These are phyloP conservation scores for Anas platyrhynchos DNA, from an alignment of 2,113 vertebrate genomes.

Conservation along the genomic window DNA sequence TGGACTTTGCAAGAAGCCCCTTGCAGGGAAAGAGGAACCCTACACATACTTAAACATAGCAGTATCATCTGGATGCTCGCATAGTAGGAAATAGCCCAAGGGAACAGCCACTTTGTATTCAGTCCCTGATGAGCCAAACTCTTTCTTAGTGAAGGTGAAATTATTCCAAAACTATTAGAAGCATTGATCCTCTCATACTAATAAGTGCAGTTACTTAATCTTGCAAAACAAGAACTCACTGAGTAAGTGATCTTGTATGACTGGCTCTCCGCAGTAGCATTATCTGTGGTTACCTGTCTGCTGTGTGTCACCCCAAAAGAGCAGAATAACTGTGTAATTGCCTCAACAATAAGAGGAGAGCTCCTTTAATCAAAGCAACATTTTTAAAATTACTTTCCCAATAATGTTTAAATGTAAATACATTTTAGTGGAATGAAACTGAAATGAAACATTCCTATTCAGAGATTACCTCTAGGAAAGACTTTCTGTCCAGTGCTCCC, in stretches of 20 bases:
- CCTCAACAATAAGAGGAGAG: neutral
- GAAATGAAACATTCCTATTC: neutral
- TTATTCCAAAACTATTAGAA: neutral
- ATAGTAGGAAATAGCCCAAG: neutral
- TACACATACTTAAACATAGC: neutral
- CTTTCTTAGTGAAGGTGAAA: neutral
- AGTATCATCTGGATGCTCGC: neutral
- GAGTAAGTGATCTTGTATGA: neutral
- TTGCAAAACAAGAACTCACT: neutral
- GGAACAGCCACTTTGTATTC: neutral
- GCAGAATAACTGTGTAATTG: neutral
- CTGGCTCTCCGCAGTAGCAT: neutral
- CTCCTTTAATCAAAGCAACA: neutral
- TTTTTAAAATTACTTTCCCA: neutral
- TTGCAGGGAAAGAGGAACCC: neutral
- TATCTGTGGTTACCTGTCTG: neutral
- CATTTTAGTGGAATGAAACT: neutral
- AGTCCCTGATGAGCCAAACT: neutral
- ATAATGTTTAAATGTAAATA: neutral
- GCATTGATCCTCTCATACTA: accelerated
- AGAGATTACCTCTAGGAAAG: neutral
- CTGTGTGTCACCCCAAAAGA: neutral
- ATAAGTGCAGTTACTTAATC: no score
- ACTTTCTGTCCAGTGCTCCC: neutral
- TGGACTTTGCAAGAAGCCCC: neutral